Percentiles rank a stretch among this genome's conserved stretches.
These are phyloP conservation scores for Hydrochoerus hydrochaeris DNA, from an alignment of 2,113 vertebrate species.

Conservation along the genomic window DNA sequence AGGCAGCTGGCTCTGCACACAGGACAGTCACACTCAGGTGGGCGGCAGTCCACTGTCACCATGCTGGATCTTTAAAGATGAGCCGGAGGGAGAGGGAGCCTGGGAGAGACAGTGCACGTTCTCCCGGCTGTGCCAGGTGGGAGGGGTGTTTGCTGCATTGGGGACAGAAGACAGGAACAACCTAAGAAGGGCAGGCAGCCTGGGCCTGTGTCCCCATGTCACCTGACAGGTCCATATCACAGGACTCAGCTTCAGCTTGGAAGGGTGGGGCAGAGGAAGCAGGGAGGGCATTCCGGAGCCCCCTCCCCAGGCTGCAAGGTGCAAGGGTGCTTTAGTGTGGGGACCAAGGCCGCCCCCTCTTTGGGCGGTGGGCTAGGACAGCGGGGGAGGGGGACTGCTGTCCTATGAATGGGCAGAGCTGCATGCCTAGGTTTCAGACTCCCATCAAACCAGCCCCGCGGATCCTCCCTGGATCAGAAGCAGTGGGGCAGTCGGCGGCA, in stretches of 20 bases:
- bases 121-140: neutral
- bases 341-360: neutral
- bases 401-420: neutral
- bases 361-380: neutral
- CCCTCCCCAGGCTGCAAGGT: fast-evolving
- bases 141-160: neutral
- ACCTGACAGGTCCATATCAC: neutral
- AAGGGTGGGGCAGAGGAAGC: neutral
- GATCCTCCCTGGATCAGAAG: neutral
- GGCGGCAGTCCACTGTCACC: neutral
- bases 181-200: neutral
- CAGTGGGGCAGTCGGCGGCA: neutral
- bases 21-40: neutral
- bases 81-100: neutral
- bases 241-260: neutral
- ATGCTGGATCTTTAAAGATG: neutral
- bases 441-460: neutral
- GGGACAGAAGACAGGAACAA: neutral
- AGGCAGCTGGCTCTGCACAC: neutral
- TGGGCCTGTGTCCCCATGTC: neutral
- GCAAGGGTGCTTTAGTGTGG: too few relatives aligned
- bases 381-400: too few relatives aligned
- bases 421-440: neutral
- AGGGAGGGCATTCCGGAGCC: neutral
- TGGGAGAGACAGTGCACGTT: fast-evolving